Percentiles rank a stretch among this genome's conserved stretches.
phyloP scores from a whole-genome alignment of 1,140 invertebrate genomes.

The Temnothorax longispinosus region DNA sequence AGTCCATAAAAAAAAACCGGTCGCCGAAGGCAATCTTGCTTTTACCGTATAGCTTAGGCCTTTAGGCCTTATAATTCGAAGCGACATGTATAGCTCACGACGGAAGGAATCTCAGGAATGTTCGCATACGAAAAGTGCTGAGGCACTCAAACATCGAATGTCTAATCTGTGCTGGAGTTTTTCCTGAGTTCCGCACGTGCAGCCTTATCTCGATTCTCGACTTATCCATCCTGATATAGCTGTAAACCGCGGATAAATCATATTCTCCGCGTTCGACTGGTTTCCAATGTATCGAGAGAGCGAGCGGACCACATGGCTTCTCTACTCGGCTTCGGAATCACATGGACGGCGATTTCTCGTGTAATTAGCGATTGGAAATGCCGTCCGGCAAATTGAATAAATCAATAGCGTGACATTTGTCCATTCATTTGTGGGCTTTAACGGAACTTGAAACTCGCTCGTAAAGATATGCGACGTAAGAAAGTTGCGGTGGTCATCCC shows the following conservation, averaged over 20 bases:
- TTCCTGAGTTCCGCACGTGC: background rate
- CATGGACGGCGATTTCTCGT: background rate
- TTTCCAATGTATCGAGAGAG: background rate
- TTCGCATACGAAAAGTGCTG: background rate
- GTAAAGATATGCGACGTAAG: background rate
- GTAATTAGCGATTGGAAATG: background rate
- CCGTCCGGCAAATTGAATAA: background rate
- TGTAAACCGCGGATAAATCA: background rate
- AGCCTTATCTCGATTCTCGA: constrained; percentile 2
- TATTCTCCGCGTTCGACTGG: constrained; percentile 2
- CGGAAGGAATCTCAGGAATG: constrained; percentile 5
- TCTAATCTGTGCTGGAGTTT: background rate
- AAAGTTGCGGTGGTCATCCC: background rate
- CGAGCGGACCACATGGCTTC: background rate
- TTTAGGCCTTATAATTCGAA: constrained; percentile 26
- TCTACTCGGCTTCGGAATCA: background rate
- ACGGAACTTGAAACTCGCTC: background rate
- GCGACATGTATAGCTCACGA: background rate
- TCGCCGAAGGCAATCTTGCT: constrained; percentile 39
- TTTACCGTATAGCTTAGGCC: background rate
- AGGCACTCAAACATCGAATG: background rate
- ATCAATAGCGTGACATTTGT: background rate
- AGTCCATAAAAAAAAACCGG: constrained; percentile 69
- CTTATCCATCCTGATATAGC: constrained; percentile 6
- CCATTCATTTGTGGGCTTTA: background rate